A percentile compares a stretch with the other conserved stretches of the same genome.
Conservation (phyloP, 1,140 invertebrate genomes). For the Eueides isabella region DNA sequence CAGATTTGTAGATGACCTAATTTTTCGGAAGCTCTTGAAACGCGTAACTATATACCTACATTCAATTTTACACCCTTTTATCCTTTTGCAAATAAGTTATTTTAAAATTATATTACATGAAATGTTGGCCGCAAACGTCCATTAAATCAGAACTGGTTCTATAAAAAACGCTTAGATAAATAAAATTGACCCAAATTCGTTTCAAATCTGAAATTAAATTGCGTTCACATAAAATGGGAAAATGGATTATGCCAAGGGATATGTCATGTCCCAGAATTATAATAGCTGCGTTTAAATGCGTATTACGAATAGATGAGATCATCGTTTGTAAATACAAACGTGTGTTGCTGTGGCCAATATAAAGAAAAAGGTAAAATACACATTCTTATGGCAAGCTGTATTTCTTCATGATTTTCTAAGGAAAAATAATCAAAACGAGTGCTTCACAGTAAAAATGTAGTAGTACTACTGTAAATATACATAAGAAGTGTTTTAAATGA, state of each 20-base stretch:
- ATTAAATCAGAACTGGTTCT: neutral
- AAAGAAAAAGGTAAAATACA: neutral
- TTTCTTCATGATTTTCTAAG: neutral
- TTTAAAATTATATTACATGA: neutral
- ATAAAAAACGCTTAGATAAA: constrained; percentile 7
- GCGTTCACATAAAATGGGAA: constrained; percentile 52
- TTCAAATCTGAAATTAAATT: constrained; percentile 65
- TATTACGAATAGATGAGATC: constrained; percentile 63
- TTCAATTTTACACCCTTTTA: neutral
- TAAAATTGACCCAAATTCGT: constrained; percentile 8
- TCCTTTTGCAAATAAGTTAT: neutral
- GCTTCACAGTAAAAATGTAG: neutral
- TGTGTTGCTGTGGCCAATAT: neutral
- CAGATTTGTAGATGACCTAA: constrained; percentile 36
- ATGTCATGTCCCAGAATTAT: constrained; percentile 74
- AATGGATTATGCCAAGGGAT: constrained; percentile 65
- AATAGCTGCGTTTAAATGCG: constrained; percentile 51
- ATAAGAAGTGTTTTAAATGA: neutral
- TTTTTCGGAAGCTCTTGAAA: constrained; percentile 25
- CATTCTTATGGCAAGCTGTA: neutral
- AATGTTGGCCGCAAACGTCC: neutral
- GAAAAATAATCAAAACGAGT: neutral
- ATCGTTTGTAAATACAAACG: constrained; percentile 49
- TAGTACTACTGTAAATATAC: neutral
- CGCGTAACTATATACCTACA: neutral